Base-by-base conservation (phyloP, 2,797 vertebrate species). In the Eulemur rubriventer region DNA sequence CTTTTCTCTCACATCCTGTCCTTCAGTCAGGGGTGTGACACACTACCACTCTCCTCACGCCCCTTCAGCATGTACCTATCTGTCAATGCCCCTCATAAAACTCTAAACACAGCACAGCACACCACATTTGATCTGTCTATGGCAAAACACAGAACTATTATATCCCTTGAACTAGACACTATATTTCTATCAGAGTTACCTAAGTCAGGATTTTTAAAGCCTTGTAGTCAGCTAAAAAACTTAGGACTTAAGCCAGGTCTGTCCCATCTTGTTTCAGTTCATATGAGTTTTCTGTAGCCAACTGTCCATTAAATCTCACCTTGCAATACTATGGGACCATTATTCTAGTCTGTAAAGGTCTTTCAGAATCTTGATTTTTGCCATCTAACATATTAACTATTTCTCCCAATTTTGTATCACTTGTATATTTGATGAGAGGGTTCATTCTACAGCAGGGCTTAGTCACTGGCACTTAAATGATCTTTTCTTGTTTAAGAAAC, bases 391-490 rank as follows among this genome's bases (percentile, higher is more conserved):
- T n/a, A 52, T 50, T 55, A 90, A 38, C 22, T 85, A 80, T 69
- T 94, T 89, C 20, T 89, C 52, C 13, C 78, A 83, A 61, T 91
- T 91, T 82, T 76, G 85, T 50, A 57, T 67, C 50, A 83, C 18
- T 96, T 84, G 38, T 91, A 76, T 93, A 89, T 85, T 17, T 89
- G 65, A 89, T 55, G 48, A 97, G 79, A 97, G 26, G 12, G 38
- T 83, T 84, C 43, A 72, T 78, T 75, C 30, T 76, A 91, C 3
- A 91, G 41, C 83, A 55, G 26, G 55, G 73, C 28, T 89, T 85
- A 76, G 22, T 93, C 57, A 91, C 61, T 93, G 69, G 48, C 70
- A 97, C 95, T 91, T 26, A 96, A 80, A 92, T 75, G 38, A 88
- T 73, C 65, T 88, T 95, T 87, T 90, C 67, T 91, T 89, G 0